Conservation (phyloP, 2,797 vertebrate genomes). For the Channa striata region DNA sequence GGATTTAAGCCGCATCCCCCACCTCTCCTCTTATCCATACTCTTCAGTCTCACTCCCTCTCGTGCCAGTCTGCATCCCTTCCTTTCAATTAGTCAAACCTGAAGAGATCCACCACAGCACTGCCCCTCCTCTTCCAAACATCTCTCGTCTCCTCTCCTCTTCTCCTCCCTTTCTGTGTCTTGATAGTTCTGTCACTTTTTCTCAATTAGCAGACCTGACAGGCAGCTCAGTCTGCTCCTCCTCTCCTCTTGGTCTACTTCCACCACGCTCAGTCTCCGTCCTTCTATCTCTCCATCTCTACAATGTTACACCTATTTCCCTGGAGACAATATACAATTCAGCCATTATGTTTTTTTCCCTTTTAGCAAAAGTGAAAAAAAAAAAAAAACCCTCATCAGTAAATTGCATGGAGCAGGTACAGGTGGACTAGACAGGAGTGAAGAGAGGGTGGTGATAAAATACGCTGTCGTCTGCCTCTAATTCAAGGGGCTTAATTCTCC, state of each 20-base stretch:
- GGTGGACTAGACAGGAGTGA: background rate
- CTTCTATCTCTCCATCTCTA: slow-evolving; percentile 34
- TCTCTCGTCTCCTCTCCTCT: slow-evolving; percentile 54
- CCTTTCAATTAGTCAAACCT: slow-evolving; percentile 86
- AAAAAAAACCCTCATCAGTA: slow-evolving; percentile 16
- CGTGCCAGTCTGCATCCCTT: slow-evolving; percentile 77
- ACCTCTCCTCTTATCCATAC: slow-evolving; percentile 33
- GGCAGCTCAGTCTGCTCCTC: slow-evolving; percentile 76
- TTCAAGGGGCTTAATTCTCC: slow-evolving; percentile 51
- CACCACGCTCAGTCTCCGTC: slow-evolving; percentile 34
- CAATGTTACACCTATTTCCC: slow-evolving; percentile 40
- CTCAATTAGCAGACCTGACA: slow-evolving; percentile 83
- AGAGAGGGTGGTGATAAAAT: slow-evolving; percentile 20
- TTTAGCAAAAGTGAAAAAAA: slow-evolving; percentile 29
- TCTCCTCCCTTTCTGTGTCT: slow-evolving; percentile 76
- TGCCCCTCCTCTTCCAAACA: slow-evolving; percentile 75
- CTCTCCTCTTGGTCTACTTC: slow-evolving; percentile 64
- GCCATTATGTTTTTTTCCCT: slow-evolving; percentile 37
- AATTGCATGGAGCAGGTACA: slow-evolving; percentile 34
- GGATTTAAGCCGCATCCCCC: slow-evolving; percentile 65
- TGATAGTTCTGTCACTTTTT: slow-evolving; percentile 84
- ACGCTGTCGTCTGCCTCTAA: slow-evolving; percentile 31
- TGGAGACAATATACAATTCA: slow-evolving; percentile 38
- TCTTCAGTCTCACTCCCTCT: slow-evolving; percentile 57
- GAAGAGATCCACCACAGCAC: slow-evolving; percentile 74